These are phyloP conservation scores for Callyntrura guangdongensis DNA, from an alignment of 2,888 invertebrate species.

Conservation along the genomic window DNA sequence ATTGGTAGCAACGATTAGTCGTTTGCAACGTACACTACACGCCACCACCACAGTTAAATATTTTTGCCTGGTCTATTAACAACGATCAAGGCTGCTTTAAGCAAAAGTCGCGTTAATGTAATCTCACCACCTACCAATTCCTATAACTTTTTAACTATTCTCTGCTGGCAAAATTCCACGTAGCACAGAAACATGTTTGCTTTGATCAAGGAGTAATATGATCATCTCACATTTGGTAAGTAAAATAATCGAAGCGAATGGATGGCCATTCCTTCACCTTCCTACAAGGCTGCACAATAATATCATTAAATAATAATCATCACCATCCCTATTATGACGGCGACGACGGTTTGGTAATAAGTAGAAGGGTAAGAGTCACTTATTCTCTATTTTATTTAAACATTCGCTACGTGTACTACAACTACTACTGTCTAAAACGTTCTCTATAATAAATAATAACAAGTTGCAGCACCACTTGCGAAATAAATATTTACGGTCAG, in stretches of 20 bases:
- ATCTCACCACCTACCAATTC: constrained; percentile 31
- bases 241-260: constrained; percentile 60
- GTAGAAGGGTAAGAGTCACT: constrained; percentile 55
- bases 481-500: constrained; percentile 57
- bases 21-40: neutral
- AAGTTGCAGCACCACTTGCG: constrained; percentile 31
- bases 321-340: constrained; percentile 39
- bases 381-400: neutral
- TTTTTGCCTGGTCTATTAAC: neutral
- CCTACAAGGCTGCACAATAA: constrained; percentile 65
- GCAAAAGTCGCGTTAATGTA: neutral
- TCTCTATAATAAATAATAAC: neutral
- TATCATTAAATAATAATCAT: constrained; percentile 63
- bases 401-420: neutral
- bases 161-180: neutral
- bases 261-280: constrained; percentile 77
- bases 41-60: neutral
- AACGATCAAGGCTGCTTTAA: constrained; percentile 7
- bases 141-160: constrained; percentile 16
- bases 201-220: constrained; percentile 27
- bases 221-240: constrained; percentile 41
- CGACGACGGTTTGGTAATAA: constrained; percentile 29
- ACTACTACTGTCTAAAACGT: constrained; percentile 26
- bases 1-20: neutral
- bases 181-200: constrained; percentile 29